Evolutionary conservation across 1,140 invertebrate species (phyloP), one percentile per base, ranked within the genome.

Genomic region (Leptinotarsa undecemlineata): DNA sequence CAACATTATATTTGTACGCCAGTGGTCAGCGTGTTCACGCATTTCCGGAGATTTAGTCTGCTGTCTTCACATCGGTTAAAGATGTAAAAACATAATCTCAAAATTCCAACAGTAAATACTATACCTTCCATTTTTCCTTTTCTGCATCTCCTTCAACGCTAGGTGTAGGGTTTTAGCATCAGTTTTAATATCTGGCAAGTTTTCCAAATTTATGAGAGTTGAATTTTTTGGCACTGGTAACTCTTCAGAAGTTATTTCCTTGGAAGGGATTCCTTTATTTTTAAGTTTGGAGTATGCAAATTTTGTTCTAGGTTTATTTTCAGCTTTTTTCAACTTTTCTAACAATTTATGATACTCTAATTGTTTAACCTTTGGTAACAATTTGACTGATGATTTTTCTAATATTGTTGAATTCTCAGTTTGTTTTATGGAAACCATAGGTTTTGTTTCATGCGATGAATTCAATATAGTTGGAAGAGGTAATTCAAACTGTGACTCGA

Each of bases 261-360:
- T 57, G 69, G 19, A 60, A 57, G 13, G 21, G 26, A 4, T 15
- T 61, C 13, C 57, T 6, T 15, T 20, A 17, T 60, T 14, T 57
- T 71, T 57, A 5, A 61, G 20, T 64, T 42, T 75, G 20, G 23
- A n/a, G 14, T 69, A 75, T 26, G 75, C 23, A n/a, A 70, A 69
- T 66, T 63, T 71, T 11, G 74, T 42, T 48, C 66, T 74, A 17
- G 74, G 76, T 48, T 57, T 79, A 60, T 75, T 79, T 67, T 78
- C 66, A 21, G 79, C 77, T 63, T 76, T 81, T 62, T 79, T 82
- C 61, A 75, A 77, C 8, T 77, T 71, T 20, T 75, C 73, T 4
- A 82, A 68, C 19, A 85, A 72, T 57, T 79, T 81, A 71, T 83
- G 79, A 76, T 85, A 85, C 71, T 85, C 84, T 48, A 81, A 64